phyloP scores from a whole-genome alignment of 2,888 invertebrate genomes.

The Steinernema carpocapsae region DNA sequence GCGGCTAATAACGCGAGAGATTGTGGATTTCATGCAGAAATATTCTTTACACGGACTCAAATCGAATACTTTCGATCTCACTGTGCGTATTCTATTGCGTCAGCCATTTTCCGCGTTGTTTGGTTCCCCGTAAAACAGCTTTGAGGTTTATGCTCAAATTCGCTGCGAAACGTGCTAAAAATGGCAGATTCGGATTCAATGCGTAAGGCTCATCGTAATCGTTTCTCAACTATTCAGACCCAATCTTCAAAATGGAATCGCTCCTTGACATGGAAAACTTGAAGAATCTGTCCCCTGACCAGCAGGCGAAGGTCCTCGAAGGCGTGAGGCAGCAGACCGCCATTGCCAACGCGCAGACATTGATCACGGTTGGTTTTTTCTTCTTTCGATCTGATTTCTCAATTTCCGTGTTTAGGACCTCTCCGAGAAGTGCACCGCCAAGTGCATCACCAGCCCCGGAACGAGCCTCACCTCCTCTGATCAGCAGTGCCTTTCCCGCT shows the following conservation, averaged over 20 bases:
- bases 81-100: too few species aligned
- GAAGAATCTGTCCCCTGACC: slow-evolving; percentile 64
- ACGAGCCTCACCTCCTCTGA: slow-evolving; percentile 56
- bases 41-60: too few species aligned
- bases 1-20: too few species aligned
- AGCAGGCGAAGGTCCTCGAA: slow-evolving; percentile 59
- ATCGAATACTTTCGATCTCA: too few species aligned
- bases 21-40: too few species aligned
- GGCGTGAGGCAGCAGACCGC: slow-evolving; percentile 66
- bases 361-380: slow-evolving; percentile 58
- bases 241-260: slow-evolving; percentile 54
- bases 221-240: too few species aligned
- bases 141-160: too few species aligned
- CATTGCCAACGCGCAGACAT: slow-evolving; percentile 61
- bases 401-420: slow-evolving; percentile 54
- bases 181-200: too few species aligned
- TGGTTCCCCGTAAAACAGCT: too few species aligned
- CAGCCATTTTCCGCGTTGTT: too few species aligned
- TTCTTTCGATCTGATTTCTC: not conserved
- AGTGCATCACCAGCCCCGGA: slow-evolving; percentile 65
- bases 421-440: slow-evolving; percentile 65
- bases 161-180: too few species aligned
- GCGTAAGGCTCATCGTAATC: too few species aligned
- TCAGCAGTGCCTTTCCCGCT: slow-evolving; percentile 64
- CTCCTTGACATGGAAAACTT: slow-evolving; percentile 60